A percentile compares a stretch with the other conserved stretches of the same genome.
phyloP scores from a whole-genome alignment of 2,888 invertebrate species.

The Patella pellucida region DNA sequence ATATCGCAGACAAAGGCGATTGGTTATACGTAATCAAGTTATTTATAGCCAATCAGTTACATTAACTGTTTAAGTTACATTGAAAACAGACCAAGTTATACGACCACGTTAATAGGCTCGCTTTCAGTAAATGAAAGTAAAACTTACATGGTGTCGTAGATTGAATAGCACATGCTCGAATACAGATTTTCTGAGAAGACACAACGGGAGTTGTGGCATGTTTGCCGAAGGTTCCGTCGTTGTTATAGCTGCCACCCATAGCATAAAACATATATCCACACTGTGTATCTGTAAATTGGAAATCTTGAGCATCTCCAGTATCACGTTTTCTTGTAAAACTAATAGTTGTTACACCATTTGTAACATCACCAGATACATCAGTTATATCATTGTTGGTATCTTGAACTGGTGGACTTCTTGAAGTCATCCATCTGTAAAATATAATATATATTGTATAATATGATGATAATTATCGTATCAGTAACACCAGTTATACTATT shows the following conservation, averaged over 20 bases:
- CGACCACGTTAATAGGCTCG: no score
- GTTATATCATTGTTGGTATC: slow-evolving; percentile 39
- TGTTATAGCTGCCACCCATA: slow-evolving; percentile 38
- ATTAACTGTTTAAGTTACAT: no score
- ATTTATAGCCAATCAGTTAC: no score
- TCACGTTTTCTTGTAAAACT: slow-evolving; percentile 39
- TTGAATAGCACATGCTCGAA: slow-evolving; percentile 13
- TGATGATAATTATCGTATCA: no score
- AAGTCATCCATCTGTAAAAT: slow-evolving; percentile 21
- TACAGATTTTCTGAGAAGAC: slow-evolving; percentile 26
- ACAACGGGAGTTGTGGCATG: slow-evolving; percentile 28
- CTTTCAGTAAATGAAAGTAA: no score
- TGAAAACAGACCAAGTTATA: no score
- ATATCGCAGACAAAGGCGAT: no score
- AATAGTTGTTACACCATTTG: slow-evolving; percentile 40
- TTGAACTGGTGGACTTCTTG: slow-evolving; percentile 20
- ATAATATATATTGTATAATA: not conserved
- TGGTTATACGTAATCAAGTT: no score
- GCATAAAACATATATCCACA: slow-evolving; percentile 65
- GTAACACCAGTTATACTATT: not conserved
- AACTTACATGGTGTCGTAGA: no score
- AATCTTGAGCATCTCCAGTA: slow-evolving; percentile 35
- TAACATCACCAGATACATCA: slow-evolving; percentile 27
- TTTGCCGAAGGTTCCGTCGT: slow-evolving; percentile 9
- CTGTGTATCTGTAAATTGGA: slow-evolving; percentile 34